Conservation (phyloP, 2,888 invertebrate species). For the Polyommatus icarus region DNA sequence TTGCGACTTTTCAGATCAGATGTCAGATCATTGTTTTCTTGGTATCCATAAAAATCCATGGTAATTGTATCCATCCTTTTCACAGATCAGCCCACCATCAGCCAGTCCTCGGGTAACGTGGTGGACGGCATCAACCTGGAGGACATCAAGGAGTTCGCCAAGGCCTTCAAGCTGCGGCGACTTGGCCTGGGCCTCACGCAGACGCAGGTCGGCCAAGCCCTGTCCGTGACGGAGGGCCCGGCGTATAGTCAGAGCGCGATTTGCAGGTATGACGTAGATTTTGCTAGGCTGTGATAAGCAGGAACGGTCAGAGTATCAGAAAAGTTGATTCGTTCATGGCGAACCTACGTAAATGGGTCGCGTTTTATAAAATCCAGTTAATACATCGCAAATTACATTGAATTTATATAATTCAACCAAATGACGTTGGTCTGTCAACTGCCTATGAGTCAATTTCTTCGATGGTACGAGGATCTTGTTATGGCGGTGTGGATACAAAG, state of each 20-base stretch:
- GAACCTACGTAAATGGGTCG: too few species aligned
- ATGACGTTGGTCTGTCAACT: too few species aligned
- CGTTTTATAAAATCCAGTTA: too few species aligned
- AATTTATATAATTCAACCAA: too few species aligned
- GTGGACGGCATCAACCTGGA: slow-evolving; percentile 98
- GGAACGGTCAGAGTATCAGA: neutral
- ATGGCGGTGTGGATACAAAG: too few species aligned
- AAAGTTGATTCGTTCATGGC: too few species aligned
- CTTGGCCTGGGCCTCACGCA: slow-evolving; percentile 96
- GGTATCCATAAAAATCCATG: too few species aligned
- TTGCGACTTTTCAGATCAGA: too few species aligned
- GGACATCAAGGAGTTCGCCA: slow-evolving; percentile 99
- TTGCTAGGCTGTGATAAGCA: neutral
- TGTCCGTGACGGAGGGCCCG: slow-evolving; percentile 97
- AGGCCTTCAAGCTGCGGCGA: slow-evolving; percentile 96
- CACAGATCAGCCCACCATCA: slow-evolving; percentile 94
- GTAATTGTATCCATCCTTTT: neutral
- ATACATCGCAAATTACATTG: too few species aligned
- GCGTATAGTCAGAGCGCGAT: slow-evolving; percentile 99
- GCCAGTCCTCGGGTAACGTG: slow-evolving; percentile 95
- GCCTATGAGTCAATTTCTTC: too few species aligned
- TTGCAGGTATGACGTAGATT: slow-evolving; percentile 88
- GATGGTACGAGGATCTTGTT: too few species aligned
- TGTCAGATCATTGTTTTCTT: too few species aligned
- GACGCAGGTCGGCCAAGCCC: slow-evolving; percentile 98